A percentile compares a stretch with the other conserved stretches of the same genome.
Conservation (phyloP, 2,888 invertebrate species). For the Nemurella pictetii region DNA sequence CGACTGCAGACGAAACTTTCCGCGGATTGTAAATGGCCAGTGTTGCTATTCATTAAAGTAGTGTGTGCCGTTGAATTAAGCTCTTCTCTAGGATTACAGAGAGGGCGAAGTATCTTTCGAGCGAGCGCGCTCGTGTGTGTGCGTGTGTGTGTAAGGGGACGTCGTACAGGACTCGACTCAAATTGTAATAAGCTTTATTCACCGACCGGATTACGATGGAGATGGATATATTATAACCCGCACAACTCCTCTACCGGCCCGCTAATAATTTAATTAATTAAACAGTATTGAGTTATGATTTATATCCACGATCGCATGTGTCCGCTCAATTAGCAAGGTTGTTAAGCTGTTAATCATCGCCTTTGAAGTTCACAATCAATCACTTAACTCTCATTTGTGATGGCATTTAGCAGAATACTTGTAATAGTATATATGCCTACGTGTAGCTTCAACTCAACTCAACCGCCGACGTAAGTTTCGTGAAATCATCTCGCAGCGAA, state of each 20-base stretch:
- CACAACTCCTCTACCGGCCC: neutral
- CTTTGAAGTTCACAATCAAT: neutral
- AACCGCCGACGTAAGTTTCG: too few relatives aligned
- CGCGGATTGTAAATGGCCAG: constrained; percentile 10
- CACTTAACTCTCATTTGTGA: constrained; percentile 10
- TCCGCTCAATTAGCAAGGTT: neutral
- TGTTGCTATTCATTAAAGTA: constrained; percentile 19
- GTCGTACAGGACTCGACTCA: neutral
- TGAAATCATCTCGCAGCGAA: neutral
- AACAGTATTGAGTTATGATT: neutral
- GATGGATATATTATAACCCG: neutral
- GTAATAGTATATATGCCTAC: neutral
- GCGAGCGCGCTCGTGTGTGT: neutral
- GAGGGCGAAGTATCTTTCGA: neutral
- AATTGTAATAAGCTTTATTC: neutral
- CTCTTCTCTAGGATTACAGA: neutral
- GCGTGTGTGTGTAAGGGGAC: too few relatives aligned
- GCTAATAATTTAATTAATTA: neutral
- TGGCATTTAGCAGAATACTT: neutral
- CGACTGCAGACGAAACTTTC: neutral
- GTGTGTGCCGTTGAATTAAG: neutral
- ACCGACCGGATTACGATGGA: neutral
- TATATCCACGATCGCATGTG: neutral
- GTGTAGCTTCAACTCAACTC: too few relatives aligned
- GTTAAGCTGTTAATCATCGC: neutral